Evolutionary conservation across 2,113 vertebrate genomes (phyloP), one percentile per base, ranked within the genome.

Genomic region (Seriola dumerili): DNA sequence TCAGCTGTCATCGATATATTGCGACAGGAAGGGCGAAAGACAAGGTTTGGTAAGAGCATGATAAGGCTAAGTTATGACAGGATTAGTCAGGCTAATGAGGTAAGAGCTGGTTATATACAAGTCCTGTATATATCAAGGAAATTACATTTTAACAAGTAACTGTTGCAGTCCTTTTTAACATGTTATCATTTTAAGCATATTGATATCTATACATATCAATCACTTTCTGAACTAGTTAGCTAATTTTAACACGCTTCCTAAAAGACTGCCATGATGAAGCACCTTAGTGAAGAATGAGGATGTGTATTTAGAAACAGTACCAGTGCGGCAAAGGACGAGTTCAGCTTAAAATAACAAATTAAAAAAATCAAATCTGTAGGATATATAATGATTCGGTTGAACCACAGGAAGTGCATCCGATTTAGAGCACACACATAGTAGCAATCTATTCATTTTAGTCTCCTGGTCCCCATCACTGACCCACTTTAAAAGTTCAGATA

Each of bases 321-420:
- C 9, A 36, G 17, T 59, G n/a, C 34, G 13, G 21, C 14, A 34
- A n/a, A 38, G 44, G 4, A 61, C 17, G 1, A 9, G 8, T 68
- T 68, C 21, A 2, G 1, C 32, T 11, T 42, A 4, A 40, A 38
- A 68, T 12, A 52, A 34, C 9, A 68, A 21, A 77, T n/a, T n/a
- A n/a, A n/a, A n/a, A n/a, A n/a, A n/a, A n/a, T n/a, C n/a, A n/a
- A 55, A 70, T 78, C 25, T 36, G 21, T 25, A 57, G 25, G 12
- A 63, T 61, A 36, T 52, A n/a, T 34, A 62, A 61, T 21, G 50
- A 73, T 58, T 61, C 54, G 9, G 32, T 42, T 67, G 8, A 72
- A 70, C 14, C 10, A 52, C 8, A 17, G 19, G 12, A 59, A 5
- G 16, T 54, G 52, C 52, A 54, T 9, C 59, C 2, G 4, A 61